Conservation (phyloP, 2,113 vertebrate species). For the Brevimyrus niger region DNA sequence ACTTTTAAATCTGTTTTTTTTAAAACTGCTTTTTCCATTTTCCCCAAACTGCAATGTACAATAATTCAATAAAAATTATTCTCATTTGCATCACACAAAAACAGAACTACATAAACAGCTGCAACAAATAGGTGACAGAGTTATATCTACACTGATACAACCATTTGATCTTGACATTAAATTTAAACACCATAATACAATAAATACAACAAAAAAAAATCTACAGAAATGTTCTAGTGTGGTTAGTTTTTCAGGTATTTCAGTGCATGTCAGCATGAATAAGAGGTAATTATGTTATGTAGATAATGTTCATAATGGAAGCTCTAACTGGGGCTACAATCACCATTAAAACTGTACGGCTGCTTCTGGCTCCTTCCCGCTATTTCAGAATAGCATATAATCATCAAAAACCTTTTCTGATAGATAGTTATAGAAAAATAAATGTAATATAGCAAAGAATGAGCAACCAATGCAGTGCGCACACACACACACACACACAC, state of each 20-base stretch:
- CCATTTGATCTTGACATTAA: neutral
- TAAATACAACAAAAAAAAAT: neutral
- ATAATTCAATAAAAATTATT: neutral
- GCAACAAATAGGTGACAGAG: neutral
- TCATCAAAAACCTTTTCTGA: neutral
- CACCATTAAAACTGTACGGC: neutral
- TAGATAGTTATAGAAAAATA: neutral
- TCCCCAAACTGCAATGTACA: neutral
- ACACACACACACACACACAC: neutral
- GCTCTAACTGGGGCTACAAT: neutral
- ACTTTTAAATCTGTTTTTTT: neutral
- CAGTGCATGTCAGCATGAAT: neutral
- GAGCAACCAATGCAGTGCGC: neutral
- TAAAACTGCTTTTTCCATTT: neutral
- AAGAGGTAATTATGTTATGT: neutral
- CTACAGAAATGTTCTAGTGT: neutral
- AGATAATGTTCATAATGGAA: neutral
- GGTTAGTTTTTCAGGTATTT: neutral
- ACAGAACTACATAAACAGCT: neutral
- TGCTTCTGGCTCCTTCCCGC: neutral
- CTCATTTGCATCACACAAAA: neutral
- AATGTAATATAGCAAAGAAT: neutral
- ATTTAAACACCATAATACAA: neutral
- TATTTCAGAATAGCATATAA: neutral
- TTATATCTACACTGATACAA: neutral